phyloP scores from a whole-genome alignment of 2,113 vertebrate species.

The Trochalopteron elliotii region DNA sequence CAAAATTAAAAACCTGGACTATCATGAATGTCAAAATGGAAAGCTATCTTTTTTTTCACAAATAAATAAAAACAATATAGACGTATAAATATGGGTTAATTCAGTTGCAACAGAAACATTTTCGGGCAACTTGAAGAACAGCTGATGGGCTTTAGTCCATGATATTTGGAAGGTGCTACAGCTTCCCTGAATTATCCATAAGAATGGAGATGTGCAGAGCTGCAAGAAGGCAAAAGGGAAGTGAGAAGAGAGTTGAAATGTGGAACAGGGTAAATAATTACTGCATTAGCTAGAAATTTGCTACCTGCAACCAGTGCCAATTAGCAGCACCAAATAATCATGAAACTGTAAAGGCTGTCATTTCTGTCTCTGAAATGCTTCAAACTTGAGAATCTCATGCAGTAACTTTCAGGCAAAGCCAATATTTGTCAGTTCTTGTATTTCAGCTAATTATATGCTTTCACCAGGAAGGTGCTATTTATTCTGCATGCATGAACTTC shows the following conservation, averaged over 20 bases:
- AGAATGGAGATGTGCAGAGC: not conserved
- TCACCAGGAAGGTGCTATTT: constrained; percentile 61
- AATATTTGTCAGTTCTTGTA: constrained; percentile 63
- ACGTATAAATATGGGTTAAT: not conserved
- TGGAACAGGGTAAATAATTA: not conserved
- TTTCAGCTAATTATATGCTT: constrained; percentile 71
- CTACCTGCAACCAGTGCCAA: not conserved
- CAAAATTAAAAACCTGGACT: not conserved
- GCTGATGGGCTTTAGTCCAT: not conserved
- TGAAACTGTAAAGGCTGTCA: not conserved
- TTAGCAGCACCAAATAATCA: not conserved
- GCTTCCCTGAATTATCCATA: not conserved
- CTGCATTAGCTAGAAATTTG: not conserved
- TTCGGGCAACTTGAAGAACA: not conserved
- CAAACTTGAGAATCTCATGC: constrained; percentile 11
- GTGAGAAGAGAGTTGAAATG: not conserved
- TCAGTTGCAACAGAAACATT: not conserved
- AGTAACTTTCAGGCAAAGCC: constrained; percentile 54
- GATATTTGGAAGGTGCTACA: not conserved
- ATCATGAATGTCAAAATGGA: not conserved
- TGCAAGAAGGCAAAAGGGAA: not conserved
- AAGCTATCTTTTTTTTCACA: not conserved
- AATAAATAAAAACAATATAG: not conserved
- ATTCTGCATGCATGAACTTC: constrained; percentile 67
- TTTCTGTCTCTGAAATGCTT: constrained; percentile 23